These are phyloP conservation scores for Phaethornis superciliosus DNA, from an alignment of 2,113 vertebrate species.

Conservation along the genomic window DNA sequence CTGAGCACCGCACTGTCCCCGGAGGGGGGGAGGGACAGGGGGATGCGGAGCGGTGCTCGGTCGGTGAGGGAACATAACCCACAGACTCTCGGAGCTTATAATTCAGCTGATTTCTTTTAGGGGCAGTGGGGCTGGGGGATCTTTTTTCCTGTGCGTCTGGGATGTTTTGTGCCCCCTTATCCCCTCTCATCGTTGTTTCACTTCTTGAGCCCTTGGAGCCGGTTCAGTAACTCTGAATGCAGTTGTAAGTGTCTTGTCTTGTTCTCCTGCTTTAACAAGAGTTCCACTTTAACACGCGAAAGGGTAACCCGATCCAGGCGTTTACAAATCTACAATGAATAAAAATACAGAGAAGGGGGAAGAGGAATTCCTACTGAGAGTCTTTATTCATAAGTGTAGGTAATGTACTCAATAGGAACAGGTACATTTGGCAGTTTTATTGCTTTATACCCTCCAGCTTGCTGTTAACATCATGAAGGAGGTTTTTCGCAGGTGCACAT, in stretches of 20 bases:
- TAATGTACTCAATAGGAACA: conserved; percentile 44
- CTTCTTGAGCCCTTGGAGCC: conserved; percentile 65
- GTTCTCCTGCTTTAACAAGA: conserved; percentile 73
- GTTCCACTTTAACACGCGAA: conserved; percentile 81
- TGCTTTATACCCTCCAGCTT: conserved; percentile 72
- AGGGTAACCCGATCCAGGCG: conserved; percentile 85
- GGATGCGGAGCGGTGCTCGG: background rate
- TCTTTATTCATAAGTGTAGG: conserved; percentile 46
- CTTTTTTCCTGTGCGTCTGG: background rate
- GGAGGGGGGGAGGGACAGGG: background rate
- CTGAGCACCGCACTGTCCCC: background rate
- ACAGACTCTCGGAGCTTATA: background rate
- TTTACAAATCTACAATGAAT: conserved; percentile 81
- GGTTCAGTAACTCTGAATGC: conserved; percentile 84
- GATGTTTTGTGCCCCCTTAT: background rate
- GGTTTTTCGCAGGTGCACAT: conserved; percentile 68
- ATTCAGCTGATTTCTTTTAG: background rate
- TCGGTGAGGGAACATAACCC: background rate
- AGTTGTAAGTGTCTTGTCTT: conserved; percentile 69
- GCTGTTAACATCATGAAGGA: conserved; percentile 64
- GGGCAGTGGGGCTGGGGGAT: background rate
- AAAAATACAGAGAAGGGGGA: conserved; percentile 62
- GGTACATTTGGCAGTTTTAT: conserved; percentile 74
- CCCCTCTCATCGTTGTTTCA: conserved; percentile 31
- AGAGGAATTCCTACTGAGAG: conserved; percentile 39